These are phyloP conservation scores for Trichacis sp. DNA, from an alignment of 2,888 invertebrate species.

Conservation along the genomic window DNA sequence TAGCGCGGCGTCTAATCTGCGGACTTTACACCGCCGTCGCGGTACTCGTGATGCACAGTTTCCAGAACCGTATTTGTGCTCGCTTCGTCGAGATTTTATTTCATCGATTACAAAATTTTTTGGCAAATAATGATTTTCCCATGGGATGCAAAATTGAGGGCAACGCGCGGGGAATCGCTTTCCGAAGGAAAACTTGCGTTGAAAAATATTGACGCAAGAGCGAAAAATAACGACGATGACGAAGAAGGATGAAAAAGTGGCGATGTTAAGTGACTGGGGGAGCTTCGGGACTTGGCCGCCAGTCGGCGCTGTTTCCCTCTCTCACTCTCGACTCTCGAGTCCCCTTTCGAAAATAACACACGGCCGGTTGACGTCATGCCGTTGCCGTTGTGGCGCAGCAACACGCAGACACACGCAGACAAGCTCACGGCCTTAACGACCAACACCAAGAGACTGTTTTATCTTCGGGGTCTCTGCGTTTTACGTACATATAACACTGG, in stretches of 20 bases:
- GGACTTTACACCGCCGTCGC: slow-evolving; percentile 39
- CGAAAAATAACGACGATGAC: not conserved
- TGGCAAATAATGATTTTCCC: too few relatives aligned
- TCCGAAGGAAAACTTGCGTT: too few relatives aligned
- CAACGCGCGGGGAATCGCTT: too few relatives aligned
- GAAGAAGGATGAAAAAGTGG: slow-evolving; percentile 24
- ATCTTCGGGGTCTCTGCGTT: slow-evolving; percentile 26
- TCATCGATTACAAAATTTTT: too few relatives aligned
- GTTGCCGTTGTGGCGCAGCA: slow-evolving; percentile 52
- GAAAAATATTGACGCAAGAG: not conserved
- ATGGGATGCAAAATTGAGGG: too few relatives aligned
- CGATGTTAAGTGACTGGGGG: slow-evolving; percentile 14
- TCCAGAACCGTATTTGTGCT: too few relatives aligned
- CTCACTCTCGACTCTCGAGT: too few relatives aligned
- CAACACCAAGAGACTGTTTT: slow-evolving; percentile 40
- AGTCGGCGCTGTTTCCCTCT: slow-evolving; percentile 43
- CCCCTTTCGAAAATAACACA: slow-evolving; percentile 69
- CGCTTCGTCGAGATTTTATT: too few relatives aligned
- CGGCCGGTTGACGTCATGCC: slow-evolving; percentile 67
- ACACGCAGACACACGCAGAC: slow-evolving; percentile 29
- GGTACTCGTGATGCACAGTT: too few relatives aligned
- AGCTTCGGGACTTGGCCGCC: slow-evolving; percentile 43
- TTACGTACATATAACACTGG: slow-evolving; percentile 20
- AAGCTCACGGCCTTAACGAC: slow-evolving; percentile 43
- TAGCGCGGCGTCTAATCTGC: slow-evolving; percentile 32